Conservation (phyloP, 2,113 vertebrate species). For the Ceratotherium simum region DNA sequence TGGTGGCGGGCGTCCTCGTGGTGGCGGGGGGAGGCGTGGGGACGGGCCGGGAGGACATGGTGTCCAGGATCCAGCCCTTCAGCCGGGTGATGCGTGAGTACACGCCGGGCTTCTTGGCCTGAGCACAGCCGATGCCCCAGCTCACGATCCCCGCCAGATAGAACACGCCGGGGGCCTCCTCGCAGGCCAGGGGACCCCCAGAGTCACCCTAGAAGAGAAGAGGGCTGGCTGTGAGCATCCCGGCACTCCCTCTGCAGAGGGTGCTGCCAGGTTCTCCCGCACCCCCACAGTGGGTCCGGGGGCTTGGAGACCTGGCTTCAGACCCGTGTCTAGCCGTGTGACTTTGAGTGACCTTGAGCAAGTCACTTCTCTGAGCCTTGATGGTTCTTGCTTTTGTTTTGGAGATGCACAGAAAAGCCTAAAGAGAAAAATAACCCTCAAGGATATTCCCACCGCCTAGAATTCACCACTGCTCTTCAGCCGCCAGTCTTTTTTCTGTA, state of each 20-base stretch:
- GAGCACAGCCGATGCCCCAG: constrained; percentile 96
- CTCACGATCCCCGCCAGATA: constrained; percentile 97
- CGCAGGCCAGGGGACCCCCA: constrained; percentile 96
- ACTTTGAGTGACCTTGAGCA: neutral
- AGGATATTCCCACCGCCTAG: no score
- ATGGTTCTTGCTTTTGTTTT: neutral
- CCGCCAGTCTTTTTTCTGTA: accelerated
- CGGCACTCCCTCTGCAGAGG: neutral
- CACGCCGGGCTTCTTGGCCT: constrained; percentile 92
- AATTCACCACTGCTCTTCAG: neutral
- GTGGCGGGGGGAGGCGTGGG: neutral
- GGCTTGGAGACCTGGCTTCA: neutral
- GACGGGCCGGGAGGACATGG: constrained; percentile 70
- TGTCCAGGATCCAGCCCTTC: constrained; percentile 92
- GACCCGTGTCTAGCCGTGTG: neutral
- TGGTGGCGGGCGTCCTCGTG: neutral
- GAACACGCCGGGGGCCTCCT: constrained; percentile 92
- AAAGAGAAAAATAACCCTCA: no score
- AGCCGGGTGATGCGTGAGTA: constrained; percentile 93
- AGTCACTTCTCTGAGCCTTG: neutral
- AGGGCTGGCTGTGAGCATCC: neutral
- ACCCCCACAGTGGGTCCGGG: accelerated
- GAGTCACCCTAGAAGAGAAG: constrained; percentile 93
- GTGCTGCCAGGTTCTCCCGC: accelerated
- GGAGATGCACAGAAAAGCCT: neutral